Evolutionary conservation across 1,140 invertebrate genomes (phyloP).

Genomic region (Aplysia californica): DNA sequence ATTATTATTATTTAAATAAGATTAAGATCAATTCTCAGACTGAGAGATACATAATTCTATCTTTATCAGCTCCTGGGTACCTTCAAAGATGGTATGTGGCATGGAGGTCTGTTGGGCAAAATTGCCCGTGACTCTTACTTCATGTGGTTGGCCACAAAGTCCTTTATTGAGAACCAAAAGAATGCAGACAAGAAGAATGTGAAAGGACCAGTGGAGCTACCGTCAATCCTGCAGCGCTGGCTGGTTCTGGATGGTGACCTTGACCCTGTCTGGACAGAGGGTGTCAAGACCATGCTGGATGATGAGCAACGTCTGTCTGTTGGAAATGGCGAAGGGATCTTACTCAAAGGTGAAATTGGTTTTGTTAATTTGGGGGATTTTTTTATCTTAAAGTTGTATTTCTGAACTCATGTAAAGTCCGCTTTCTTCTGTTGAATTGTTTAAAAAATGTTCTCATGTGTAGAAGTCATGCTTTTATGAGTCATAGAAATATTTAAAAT

Average conservation of each 20-base stretch:
- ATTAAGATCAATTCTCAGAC: no score
- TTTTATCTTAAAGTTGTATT: no score
- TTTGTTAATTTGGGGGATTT: no score
- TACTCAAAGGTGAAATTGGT: conserved; percentile 43
- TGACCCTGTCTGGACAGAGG: conserved; percentile 58
- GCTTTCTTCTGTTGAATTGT: no score
- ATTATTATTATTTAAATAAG: no score
- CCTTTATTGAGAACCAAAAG: conserved; percentile 38
- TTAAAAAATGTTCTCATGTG: no score
- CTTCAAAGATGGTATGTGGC: conserved; percentile 58
- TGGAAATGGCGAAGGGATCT: conserved; percentile 54
- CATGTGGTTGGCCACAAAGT: conserved; percentile 51
- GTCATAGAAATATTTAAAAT: no score
- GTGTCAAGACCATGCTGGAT: conserved; percentile 59
- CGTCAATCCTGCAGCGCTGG: conserved; percentile 58
- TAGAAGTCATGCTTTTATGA: no score
- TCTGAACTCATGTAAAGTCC: no score
- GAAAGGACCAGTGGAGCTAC: conserved; percentile 37
- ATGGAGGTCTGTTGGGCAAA: conserved; percentile 57
- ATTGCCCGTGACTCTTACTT: conserved; percentile 49
- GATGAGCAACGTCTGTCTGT: conserved; percentile 45
- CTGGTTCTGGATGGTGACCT: conserved; percentile 63
- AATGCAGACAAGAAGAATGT: conserved; percentile 41
- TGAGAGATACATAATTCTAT: no score
- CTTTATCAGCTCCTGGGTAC: conserved; percentile 57